Conservation (phyloP, 2,888 invertebrate species). For the Villa cingulata region DNA sequence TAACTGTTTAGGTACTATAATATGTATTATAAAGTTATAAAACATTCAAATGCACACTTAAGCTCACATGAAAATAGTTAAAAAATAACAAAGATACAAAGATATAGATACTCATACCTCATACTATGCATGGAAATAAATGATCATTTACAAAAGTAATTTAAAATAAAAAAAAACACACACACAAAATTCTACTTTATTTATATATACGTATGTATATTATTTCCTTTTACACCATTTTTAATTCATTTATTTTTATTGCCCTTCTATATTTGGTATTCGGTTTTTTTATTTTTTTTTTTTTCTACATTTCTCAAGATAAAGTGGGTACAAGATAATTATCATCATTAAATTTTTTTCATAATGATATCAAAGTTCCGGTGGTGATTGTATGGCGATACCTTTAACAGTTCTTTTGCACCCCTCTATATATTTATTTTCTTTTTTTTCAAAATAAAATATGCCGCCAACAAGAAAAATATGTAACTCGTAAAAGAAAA, state of each 20-base stretch:
- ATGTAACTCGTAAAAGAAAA: too few relatives aligned
- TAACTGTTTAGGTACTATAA: too few relatives aligned
- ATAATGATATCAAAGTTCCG: conserved; percentile 1
- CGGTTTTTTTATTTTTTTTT: background rate
- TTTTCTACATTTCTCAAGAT: conserved; percentile 1
- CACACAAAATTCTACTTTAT: too few relatives aligned
- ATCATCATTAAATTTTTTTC: conserved; percentile 5
- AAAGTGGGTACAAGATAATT: conserved; percentile 5
- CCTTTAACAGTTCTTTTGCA: background rate
- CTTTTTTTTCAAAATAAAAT: background rate
- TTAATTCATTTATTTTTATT: background rate
- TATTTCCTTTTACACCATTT: background rate
- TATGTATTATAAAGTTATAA: too few relatives aligned
- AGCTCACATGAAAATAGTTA: too few relatives aligned
- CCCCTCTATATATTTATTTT: background rate
- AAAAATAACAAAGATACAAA: too few relatives aligned
- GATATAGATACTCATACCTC: too few relatives aligned
- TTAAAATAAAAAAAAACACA: too few relatives aligned
- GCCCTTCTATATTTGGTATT: background rate
- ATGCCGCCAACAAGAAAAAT: background rate
- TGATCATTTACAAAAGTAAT: too few relatives aligned
- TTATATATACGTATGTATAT: too few relatives aligned
- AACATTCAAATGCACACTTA: too few relatives aligned
- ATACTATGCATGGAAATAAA: too few relatives aligned
- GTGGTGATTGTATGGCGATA: background rate